Base-by-base conservation (phyloP, 2,797 vertebrate genomes). In the Hafferia zeledoni region DNA sequence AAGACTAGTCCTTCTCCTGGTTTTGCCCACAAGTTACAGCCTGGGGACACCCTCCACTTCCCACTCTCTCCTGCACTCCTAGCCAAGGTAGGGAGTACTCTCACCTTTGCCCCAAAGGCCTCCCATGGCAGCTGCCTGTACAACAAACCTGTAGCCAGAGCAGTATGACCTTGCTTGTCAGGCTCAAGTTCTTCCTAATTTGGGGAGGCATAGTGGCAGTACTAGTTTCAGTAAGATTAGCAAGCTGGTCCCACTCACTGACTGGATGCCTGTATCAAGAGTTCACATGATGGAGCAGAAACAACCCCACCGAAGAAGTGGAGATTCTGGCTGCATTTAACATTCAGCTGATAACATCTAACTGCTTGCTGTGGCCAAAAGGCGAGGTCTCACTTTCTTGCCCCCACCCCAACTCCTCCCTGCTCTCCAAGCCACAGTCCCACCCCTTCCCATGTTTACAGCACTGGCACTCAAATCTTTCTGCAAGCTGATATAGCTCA, bases 291-390 rank as follows among this genome's bases (percentile, higher is more conserved):
- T 8, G 6, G 19, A 83, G 60, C 57, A 92, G 83, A 55, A 93
- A 47, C 52, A 80, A 50, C 9, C 43, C 71, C 52, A 30, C 25
- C 0, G 4, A 65, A 5, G 31, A 16, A 80, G 53, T 13, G 7
- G 55, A 64, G 64, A 25, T 20, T 56, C 49, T 15, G 50, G 33
- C 47, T 74, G 60, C 7, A 1, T 74, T 74, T 69, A 78, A 71
- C 79, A 71, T 31, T 25, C 87, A 75, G 65, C 72, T 86, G 93
- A 82, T 95, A 96, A 91, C 55, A 94, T 90, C 85, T 61, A 64
- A 18, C 50, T 59, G 80, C 69, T 57, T 4, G 47, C 47, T 75
- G 79, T 68, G 75, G 95, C 91, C 90, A 82, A 90, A 91, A 93
- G 94, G 74, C 14, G 20, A 96, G 77, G 91, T 88, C 87, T 86